Conservation (phyloP, 2,888 invertebrate genomes). For the Drosophila bunnanda region DNA sequence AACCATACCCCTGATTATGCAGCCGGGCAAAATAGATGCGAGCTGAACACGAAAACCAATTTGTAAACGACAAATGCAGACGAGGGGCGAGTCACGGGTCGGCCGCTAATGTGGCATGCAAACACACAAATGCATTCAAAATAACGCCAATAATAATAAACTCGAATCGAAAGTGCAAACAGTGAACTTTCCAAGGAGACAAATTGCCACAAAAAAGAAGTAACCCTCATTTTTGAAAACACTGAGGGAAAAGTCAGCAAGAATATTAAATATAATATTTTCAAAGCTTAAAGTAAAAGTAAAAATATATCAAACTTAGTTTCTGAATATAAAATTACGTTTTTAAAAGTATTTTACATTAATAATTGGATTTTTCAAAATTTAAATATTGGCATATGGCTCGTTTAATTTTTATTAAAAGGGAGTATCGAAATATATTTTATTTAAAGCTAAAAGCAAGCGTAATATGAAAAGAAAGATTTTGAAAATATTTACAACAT, state of each 20-base stretch:
- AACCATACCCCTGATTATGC: constrained; percentile 66
- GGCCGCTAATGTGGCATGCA: constrained; percentile 69
- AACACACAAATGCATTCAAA: constrained; percentile 68
- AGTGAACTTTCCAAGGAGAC: constrained; percentile 32
- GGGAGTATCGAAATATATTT: too few relatives aligned
- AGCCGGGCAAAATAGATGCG: constrained; percentile 69
- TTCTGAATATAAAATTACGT: background rate
- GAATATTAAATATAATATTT: background rate
- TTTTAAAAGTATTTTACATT: background rate
- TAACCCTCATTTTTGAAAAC: background rate
- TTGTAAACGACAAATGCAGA: constrained; percentile 75
- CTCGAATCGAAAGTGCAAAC: constrained; percentile 68
- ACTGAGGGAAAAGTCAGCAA: background rate
- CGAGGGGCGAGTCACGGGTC: constrained; percentile 22
- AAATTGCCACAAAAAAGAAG: background rate
- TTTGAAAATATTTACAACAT: background rate
- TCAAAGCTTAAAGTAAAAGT: background rate
- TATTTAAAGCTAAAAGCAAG: background rate
- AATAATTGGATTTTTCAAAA: too few relatives aligned
- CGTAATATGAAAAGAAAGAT: background rate
- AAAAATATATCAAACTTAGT: too few relatives aligned
- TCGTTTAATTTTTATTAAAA: too few relatives aligned
- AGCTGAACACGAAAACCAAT: constrained; percentile 76
- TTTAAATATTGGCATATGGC: too few relatives aligned
- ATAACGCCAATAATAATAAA: constrained; percentile 64